A percentile compares a stretch with the other conserved stretches of the same genome.
These are phyloP conservation scores for Calliphora vicina DNA, from an alignment of 1,140 invertebrate species.

Conservation along the genomic window DNA sequence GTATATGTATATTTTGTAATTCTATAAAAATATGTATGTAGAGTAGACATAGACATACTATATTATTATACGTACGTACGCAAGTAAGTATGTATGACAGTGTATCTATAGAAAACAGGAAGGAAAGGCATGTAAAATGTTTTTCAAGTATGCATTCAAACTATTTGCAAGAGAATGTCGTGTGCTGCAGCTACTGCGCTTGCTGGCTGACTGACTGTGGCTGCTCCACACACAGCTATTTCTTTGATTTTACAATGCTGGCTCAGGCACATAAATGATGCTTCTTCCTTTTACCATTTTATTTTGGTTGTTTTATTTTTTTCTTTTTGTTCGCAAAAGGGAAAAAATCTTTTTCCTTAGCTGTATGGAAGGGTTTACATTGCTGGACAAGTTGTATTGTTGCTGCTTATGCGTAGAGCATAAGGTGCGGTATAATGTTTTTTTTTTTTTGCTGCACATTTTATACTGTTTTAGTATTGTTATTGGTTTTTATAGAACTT, in stretches of 20 bases:
- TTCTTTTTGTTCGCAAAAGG: not conserved
- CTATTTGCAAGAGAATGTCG: conserved; percentile 26
- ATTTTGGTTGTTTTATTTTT: not conserved
- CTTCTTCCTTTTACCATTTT: not conserved
- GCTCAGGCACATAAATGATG: not conserved
- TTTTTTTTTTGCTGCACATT: not conserved
- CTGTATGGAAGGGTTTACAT: not conserved
- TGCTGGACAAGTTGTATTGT: not conserved
- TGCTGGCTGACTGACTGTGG: not conserved
- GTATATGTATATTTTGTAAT: not conserved
- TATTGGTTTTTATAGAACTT: conserved; percentile 10
- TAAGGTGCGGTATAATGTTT: not conserved
- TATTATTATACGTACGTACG: not conserved
- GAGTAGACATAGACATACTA: not conserved
- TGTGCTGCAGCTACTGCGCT: not conserved
- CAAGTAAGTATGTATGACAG: not conserved
- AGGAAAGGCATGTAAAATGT: conserved; percentile 31
- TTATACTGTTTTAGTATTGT: conserved; percentile 4
- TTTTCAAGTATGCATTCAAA: conserved; percentile 29
- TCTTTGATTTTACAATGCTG: not conserved
- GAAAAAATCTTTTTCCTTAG: not conserved
- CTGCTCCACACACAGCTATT: not conserved
- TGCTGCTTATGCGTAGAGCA: not conserved
- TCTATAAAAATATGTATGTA: not conserved
- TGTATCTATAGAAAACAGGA: not conserved